phyloP scores from a whole-genome alignment of 1,140 invertebrate genomes.

The Monomorium pharaonis region DNA sequence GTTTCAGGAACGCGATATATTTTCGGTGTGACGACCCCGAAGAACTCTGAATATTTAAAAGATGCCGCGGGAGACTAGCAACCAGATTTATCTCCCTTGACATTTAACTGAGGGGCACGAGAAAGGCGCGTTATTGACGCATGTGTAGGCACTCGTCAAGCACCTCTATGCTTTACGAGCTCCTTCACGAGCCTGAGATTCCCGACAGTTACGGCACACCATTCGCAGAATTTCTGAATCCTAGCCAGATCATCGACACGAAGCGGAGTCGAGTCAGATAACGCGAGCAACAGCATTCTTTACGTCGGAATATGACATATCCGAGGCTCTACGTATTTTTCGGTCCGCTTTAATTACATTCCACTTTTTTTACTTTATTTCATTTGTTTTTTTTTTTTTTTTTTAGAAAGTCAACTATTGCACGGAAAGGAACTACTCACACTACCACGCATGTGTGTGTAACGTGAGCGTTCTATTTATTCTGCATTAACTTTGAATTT shows the following conservation, averaged over 20 bases:
- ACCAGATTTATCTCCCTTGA: conserved; percentile 49
- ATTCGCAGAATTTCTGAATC: conserved; percentile 17
- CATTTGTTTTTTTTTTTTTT: background rate
- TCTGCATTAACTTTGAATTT: conserved; percentile 11
- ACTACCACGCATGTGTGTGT: background rate
- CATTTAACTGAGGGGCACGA: conserved; percentile 30
- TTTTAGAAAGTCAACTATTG: background rate
- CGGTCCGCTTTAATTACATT: background rate
- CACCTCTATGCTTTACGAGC: background rate
- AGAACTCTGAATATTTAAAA: conserved; percentile 54
- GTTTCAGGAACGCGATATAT: conserved; percentile 7
- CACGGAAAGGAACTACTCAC: background rate
- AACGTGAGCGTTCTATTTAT: background rate
- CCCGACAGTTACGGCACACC: background rate
- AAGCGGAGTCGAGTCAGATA: background rate
- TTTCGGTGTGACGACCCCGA: conserved; percentile 12
- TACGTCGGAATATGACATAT: background rate
- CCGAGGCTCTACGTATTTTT: background rate
- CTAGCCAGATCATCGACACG: background rate
- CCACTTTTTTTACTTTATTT: no score
- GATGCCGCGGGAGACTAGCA: no score
- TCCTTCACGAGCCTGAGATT: conserved; percentile 6
- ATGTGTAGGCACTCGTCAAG: background rate
- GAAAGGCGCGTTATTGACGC: conserved; percentile 11
- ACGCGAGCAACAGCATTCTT: background rate